phyloP scores from a whole-genome alignment of 1,140 invertebrate species.

The Panagrolaimus sp. region DNA sequence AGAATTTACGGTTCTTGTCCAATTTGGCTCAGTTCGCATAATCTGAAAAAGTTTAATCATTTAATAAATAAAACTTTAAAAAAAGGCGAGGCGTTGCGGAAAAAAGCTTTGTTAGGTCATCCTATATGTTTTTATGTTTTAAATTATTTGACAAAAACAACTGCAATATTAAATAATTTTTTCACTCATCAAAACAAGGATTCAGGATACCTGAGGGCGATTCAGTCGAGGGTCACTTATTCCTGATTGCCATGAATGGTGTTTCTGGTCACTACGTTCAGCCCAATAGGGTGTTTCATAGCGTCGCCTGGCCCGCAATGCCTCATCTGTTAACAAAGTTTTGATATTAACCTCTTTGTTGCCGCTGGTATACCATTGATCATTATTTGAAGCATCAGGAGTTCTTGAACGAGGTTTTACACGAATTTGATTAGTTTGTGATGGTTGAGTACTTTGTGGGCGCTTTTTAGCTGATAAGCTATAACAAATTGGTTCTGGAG shows the following conservation, averaged over 20 bases:
- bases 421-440: conserved; percentile 14
- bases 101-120: no score
- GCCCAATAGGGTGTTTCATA: conserved; percentile 33
- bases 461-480: conserved; percentile 42
- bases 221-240: conserved; percentile 28
- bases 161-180: no score
- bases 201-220: conserved; percentile 25
- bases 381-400: conserved; percentile 10
- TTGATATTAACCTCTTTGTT: conserved; percentile 37
- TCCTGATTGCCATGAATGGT: conserved; percentile 27
- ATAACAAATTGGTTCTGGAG: conserved; percentile 47
- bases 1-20: conserved; percentile 31
- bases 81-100: conserved; percentile 7
- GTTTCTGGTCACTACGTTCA: conserved; percentile 26
- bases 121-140: neutral
- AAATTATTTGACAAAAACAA: neutral
- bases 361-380: conserved; percentile 20
- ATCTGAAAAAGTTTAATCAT: conserved; percentile 24
- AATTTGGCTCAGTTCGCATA: conserved; percentile 34
- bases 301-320: conserved; percentile 19
- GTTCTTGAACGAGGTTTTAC: conserved; percentile 16
- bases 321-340: conserved; percentile 34
- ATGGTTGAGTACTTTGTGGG: conserved; percentile 16
- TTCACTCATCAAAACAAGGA: conserved; percentile 3
- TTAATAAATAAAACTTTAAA: neutral